A percentile compares a stretch with the other conserved stretches of the same genome.
Evolutionary conservation across 2,888 invertebrate genomes (phyloP).

Genomic region (Quadroppia sp.): DNA sequence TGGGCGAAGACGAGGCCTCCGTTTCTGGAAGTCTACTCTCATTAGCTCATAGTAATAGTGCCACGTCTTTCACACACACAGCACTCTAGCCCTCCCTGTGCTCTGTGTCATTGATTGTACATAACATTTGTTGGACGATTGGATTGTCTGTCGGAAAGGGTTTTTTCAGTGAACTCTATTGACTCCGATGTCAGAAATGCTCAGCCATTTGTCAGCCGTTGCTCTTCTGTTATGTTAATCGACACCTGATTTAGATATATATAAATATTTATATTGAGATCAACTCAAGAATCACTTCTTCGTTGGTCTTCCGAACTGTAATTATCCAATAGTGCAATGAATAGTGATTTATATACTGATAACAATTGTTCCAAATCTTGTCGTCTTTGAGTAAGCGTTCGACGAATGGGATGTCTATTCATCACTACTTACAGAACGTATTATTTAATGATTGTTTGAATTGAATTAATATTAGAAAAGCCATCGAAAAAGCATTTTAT

Average conservation of each 20-base stretch:
- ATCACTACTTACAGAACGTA: background rate
- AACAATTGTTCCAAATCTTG: constrained; percentile 10
- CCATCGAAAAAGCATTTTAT: no score
- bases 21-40: constrained; percentile 88
- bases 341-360: no score
- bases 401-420: background rate
- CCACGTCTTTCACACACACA: constrained; percentile 55
- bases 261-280: constrained; percentile 2
- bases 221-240: background rate
- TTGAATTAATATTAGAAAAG: no score
- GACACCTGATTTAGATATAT: background rate
- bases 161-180: no score
- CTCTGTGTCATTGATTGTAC: no score
- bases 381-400: constrained; percentile 11
- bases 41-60: constrained; percentile 90
- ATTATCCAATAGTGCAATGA: background rate
- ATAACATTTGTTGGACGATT: no score
- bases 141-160: no score
- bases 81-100: constrained; percentile 45
- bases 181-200: no score
- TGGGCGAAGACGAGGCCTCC: constrained; percentile 79
- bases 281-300: background rate
- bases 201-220: background rate
- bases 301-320: constrained; percentile 19
- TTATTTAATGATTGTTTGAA: no score